Base-by-base conservation (phyloP, 2,888 invertebrate genomes). In the Andricus curvator region DNA sequence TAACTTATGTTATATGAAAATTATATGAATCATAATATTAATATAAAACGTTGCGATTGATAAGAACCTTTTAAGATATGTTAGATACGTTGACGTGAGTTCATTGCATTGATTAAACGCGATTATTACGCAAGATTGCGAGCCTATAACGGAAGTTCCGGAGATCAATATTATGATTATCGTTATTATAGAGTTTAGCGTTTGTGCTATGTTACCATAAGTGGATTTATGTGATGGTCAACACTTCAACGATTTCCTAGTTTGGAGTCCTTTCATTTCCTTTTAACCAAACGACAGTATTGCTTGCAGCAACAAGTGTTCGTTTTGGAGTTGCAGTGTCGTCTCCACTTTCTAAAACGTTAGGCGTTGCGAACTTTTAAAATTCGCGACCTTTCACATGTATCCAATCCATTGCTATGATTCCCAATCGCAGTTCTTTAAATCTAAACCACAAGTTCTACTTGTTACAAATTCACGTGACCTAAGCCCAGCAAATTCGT, bases 331-430 rank as follows among this genome's bases (percentile, higher is more conserved):
- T 41, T 67, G 37, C 37, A 67, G 66, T 67, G 15, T 67, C 41
- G 22, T 67, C 37, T 67, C 22, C 66, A 41, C 66, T 67, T 67
- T 67, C 66, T 67, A 67, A 37, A 67, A 67, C 41, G 37, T 67
- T n/a, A 41, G 41, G 41, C 66, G 37, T 41, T 41, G 15, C 41
- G 41, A 41, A 41, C 17, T 67, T 41, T 67, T 41, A 41, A 67
- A 37, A 41, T 41, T 67, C 3, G 37, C n/a, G 11, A 22, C 41
- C 66, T n/a, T 41, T 41, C 9, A 13, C 5, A 41, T 67, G 20
- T 22, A 37, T 67, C 20, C n/a, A 13, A 37, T 37, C n/a, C 11
- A 67, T 20, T 11, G 3, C 17, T 17, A 20, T 20, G 33, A 33
- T 29, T 64, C 13, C 1, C 17, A 29, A 20, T 37, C 5, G 33